Evolutionary conservation across 1,140 invertebrate genomes (phyloP).

Genomic region (Diuraphis noxia): DNA sequence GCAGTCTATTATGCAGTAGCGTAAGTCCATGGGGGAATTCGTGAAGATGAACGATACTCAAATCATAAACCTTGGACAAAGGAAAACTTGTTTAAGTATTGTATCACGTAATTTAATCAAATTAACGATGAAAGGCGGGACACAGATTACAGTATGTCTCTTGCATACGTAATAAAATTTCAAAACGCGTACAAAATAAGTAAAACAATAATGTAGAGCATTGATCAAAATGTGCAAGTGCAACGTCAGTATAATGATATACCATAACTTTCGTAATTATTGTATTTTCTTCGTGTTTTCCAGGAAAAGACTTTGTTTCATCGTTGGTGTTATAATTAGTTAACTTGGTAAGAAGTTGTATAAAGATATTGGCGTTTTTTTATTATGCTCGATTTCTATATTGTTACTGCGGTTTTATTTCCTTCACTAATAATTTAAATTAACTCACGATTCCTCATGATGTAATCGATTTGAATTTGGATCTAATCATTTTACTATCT

Average conservation of each 20-base stretch:
- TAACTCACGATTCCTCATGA: neutral
- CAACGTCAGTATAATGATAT: neutral
- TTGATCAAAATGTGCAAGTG: neutral
- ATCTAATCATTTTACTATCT: neutral
- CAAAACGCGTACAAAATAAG: neutral
- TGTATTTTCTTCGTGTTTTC: neutral
- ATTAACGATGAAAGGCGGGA: neutral
- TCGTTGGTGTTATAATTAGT: neutral
- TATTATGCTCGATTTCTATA: neutral
- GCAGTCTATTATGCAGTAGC: neutral
- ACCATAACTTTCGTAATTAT: neutral
- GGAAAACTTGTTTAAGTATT: neutral
- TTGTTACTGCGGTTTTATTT: neutral
- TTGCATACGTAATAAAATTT: neutral
- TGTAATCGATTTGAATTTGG: neutral
- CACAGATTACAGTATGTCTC: neutral
- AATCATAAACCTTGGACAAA: slow-evolving; percentile 19
- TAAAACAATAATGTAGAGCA: neutral
- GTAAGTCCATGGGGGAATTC: slow-evolving; percentile 17
- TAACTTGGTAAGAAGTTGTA: neutral
- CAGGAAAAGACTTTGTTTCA: neutral
- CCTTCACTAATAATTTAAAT: neutral
- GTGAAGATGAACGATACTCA: neutral
- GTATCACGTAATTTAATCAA: slow-evolving; percentile 15
- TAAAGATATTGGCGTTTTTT: neutral